These are phyloP conservation scores for Champsocephalus esox DNA, from an alignment of 2,797 vertebrate genomes.

Conservation along the genomic window DNA sequence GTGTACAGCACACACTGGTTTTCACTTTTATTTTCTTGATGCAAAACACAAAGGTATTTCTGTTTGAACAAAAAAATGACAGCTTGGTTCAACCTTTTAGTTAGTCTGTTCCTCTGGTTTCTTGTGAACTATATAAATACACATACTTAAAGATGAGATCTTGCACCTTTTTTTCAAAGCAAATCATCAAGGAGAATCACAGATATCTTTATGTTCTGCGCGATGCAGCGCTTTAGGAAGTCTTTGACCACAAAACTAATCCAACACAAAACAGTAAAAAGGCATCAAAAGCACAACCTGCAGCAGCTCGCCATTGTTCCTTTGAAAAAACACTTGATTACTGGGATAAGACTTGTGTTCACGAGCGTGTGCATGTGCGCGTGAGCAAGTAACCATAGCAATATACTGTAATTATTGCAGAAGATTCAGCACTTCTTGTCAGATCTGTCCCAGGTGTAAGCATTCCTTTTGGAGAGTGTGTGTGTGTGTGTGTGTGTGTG, in stretches of 20 bases:
- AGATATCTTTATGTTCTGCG: background rate
- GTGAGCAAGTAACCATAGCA: conserved; percentile 31
- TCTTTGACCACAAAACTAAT: conserved; percentile 21
- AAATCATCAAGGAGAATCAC: background rate
- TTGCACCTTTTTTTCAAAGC: background rate
- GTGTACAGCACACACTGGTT: background rate
- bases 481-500: conserved; percentile 14
- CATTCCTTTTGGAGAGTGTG: conserved; percentile 53
- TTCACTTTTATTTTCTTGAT: conserved; percentile 3
- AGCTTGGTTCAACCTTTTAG: no score
- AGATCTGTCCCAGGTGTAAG: conserved; percentile 60
- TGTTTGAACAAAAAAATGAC: no score
- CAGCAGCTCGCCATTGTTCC: conserved; percentile 33
- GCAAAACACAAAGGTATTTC: background rate
- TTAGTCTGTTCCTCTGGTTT: background rate
- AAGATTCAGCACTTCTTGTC: conserved; percentile 56
- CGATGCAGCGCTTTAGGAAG: conserved; percentile 2
- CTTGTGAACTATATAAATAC: background rate
- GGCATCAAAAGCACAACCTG: conserved; percentile 35
- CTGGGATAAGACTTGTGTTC: conserved; percentile 36
- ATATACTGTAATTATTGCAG: conserved; percentile 58
- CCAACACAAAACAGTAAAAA: conserved; percentile 23
- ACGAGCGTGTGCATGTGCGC: conserved; percentile 9
- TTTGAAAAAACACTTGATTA: conserved; percentile 44
- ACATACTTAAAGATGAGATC: background rate